phyloP scores from a whole-genome alignment of 2,888 invertebrate genomes.

The Nycteola revayana region DNA sequence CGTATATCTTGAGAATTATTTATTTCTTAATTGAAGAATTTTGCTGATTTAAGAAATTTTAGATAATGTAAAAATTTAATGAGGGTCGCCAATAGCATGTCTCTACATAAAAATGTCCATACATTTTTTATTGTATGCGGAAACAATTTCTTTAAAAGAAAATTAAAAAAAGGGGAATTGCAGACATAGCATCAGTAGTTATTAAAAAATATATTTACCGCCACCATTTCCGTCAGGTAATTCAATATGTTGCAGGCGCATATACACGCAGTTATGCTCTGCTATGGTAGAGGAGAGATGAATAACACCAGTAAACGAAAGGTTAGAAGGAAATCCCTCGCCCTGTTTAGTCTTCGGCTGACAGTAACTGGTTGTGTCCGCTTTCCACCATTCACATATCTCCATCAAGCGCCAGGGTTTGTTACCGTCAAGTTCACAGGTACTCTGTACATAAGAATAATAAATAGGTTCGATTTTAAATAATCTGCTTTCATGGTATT shows the following conservation, averaged over 20 bases:
- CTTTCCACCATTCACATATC: conserved; percentile 68
- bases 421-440: conserved; percentile 51
- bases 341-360: conserved; percentile 46
- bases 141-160: too few relatives aligned
- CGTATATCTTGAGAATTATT: too few relatives aligned
- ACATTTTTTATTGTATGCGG: too few relatives aligned
- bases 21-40: too few relatives aligned
- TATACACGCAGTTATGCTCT: conserved; percentile 57
- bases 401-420: conserved; percentile 66
- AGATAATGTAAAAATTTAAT: too few relatives aligned
- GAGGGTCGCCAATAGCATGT: too few relatives aligned
- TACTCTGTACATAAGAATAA: conserved; percentile 50
- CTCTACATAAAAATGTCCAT: too few relatives aligned
- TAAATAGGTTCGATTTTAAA: too few relatives aligned
- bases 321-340: conserved; percentile 47
- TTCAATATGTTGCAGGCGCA: conserved; percentile 58
- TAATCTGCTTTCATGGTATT: too few relatives aligned
- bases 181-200: too few relatives aligned
- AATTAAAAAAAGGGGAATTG: too few relatives aligned
- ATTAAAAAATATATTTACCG: conserved; percentile 20
- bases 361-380: conserved; percentile 57
- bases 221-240: conserved; percentile 53
- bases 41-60: too few relatives aligned
- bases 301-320: conserved; percentile 60
- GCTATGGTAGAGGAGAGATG: conserved; percentile 39